Evolutionary conservation across 2,888 invertebrate genomes (phyloP).

Genomic region (Chromoteleia sp.): DNA sequence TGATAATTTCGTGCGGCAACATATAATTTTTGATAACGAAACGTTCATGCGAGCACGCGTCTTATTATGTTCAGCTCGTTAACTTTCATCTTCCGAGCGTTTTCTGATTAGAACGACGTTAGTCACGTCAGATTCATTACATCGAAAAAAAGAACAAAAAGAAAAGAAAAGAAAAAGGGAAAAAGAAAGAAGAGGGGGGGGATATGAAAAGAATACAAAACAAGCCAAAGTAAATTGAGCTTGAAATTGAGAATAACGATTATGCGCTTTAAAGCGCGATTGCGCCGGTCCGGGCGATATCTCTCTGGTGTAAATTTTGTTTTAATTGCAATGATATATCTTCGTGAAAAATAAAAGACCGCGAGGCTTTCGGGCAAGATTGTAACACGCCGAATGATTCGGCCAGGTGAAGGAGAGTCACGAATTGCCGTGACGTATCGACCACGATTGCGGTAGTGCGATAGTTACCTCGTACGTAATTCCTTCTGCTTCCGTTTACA

Average conservation of each 20-base stretch:
- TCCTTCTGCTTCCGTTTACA: conserved; percentile 84
- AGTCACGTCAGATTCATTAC: conserved; percentile 52
- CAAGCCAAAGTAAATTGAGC: not conserved
- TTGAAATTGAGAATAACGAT: not conserved
- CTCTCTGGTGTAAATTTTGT: conserved; percentile 43
- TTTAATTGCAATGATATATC: conserved; percentile 57
- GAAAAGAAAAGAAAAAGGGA: not conserved
- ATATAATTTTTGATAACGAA: conserved; percentile 62
- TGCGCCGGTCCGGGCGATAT: conserved; percentile 15
- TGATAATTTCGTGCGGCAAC: conserved; percentile 32
- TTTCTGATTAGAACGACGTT: conserved; percentile 61
- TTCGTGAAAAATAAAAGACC: conserved; percentile 37
- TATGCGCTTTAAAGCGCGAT: conserved; percentile 17
- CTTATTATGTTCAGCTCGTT: conserved; percentile 65
- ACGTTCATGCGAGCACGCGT: conserved; percentile 43
- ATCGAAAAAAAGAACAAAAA: conserved; percentile 30
- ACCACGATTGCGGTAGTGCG: conserved; percentile 71
- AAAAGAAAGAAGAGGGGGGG: not conserved
- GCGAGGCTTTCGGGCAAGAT: conserved; percentile 30
- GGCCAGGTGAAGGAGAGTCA: conserved; percentile 61
- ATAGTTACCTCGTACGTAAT: conserved; percentile 82
- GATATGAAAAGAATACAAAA: no score
- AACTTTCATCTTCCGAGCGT: conserved; percentile 61
- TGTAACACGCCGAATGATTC: conserved; percentile 54
- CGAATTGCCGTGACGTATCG: conserved; percentile 72